Conservation (phyloP, 2,888 invertebrate species). For the Phorcus lineatus region DNA sequence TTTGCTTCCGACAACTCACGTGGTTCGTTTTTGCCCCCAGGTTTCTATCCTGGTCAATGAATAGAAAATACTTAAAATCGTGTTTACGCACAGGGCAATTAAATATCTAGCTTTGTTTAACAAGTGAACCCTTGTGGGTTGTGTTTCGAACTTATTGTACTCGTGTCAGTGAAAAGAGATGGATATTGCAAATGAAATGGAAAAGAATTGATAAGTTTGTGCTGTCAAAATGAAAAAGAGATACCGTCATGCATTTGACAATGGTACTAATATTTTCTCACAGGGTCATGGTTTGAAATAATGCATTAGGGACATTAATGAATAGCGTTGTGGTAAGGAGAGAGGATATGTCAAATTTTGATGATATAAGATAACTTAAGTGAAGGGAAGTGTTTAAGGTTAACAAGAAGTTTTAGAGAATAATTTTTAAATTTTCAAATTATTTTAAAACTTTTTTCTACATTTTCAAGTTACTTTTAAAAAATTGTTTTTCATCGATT, state of each 20-base stretch:
- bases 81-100: background rate
- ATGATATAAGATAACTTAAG: too few species aligned
- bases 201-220: background rate
- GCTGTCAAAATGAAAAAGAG: background rate
- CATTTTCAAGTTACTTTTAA: too few species aligned
- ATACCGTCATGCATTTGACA: background rate
- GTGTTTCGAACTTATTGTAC: background rate
- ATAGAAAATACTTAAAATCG: constrained; percentile 15
- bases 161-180: background rate
- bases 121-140: background rate
- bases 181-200: background rate
- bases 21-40: background rate
- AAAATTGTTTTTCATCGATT: too few species aligned
- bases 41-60: background rate
- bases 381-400: too few species aligned
- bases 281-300: background rate
- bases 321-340: too few species aligned
- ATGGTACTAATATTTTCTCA: background rate
- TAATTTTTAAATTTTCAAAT: too few species aligned
- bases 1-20: background rate
- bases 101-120: constrained; percentile 15
- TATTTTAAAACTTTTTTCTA: too few species aligned
- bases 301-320: background rate
- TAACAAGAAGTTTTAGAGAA: too few species aligned
- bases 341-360: too few species aligned